Base-by-base conservation (phyloP, 1,140 invertebrate genomes). In the Anastrepha obliqua region DNA sequence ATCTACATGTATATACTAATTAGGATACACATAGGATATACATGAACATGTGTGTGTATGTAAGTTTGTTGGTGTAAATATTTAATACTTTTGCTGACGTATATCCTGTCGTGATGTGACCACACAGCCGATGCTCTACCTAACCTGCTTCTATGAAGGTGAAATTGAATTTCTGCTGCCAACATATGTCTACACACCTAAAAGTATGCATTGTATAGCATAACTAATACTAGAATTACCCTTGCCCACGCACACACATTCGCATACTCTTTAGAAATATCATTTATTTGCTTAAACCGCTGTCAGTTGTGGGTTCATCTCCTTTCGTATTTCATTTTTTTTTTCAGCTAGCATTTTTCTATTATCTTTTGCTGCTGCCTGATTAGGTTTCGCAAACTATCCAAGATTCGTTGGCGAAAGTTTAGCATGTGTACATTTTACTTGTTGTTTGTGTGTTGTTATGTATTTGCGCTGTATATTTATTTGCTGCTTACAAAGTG, bases 361-460 rank as follows among this genome's bases (percentile, higher is more conserved):
- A 81, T 55, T 81, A 81, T 81, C 44, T 29, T 81, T 55, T 81
- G 47, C 20, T 81, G 74, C 74, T 81, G 74, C 74, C 74, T 81
- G 74, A 81, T 81, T 81, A 81, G n/a, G 47, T 55, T 81, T 81
- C 74, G 9, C 47, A 81, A 81, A 81, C 74, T 81, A 81, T 55
- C 42, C 39, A 4, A 39, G 42, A 11, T 39, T 74, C 4, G 42
- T 17, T 5, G 67, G 67, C 0, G 74, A 20, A n/a, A 15, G 44
- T 2, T 29, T 20, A 13, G 20, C 0, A 62, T 62, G 15, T 62
- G 60, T 62, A 17, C n/a, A n/a, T 5, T 55, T 78, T 47, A 3
- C 13, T 55, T 81, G 47, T 81, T 81, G 20, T 81, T 81, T 81
- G 47, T 81, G n/a, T 78, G 44, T 55, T 78, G 39, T 17, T 7